These are phyloP conservation scores for Dorcus parallelipipedus DNA, from an alignment of 2,888 invertebrate genomes.

Conservation along the genomic window DNA sequence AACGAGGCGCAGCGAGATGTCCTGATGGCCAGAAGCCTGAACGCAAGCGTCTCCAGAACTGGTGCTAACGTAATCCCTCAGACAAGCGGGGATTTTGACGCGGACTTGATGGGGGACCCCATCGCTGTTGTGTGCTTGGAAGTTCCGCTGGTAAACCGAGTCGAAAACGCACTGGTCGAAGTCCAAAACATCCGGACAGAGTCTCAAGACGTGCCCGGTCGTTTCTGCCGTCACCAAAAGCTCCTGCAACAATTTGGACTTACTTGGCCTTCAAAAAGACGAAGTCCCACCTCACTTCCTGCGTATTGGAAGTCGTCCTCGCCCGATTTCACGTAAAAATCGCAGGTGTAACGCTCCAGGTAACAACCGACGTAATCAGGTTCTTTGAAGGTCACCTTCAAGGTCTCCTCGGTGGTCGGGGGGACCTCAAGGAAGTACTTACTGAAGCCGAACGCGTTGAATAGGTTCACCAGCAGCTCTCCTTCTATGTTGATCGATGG, in stretches of 20 bases:
- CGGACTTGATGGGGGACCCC: slow-evolving; percentile 19
- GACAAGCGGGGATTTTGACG: slow-evolving; percentile 25
- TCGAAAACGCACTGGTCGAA: slow-evolving; percentile 29
- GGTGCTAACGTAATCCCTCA: slow-evolving; percentile 25
- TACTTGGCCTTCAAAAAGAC: background rate
- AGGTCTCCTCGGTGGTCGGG: slow-evolving; percentile 11
- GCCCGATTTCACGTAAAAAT: background rate
- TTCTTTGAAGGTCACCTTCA: slow-evolving; percentile 26
- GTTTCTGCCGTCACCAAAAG: slow-evolving; percentile 22
- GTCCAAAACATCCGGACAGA: slow-evolving; percentile 26
- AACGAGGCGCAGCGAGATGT: slow-evolving; percentile 24
- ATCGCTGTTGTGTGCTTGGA: slow-evolving; percentile 24
- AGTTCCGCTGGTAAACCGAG: slow-evolving; percentile 29
- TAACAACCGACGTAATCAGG: slow-evolving; percentile 25
- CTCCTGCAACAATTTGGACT: slow-evolving; percentile 17
- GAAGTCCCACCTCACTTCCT: slow-evolving; percentile 15
- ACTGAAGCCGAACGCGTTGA: slow-evolving; percentile 26
- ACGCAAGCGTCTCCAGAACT: slow-evolving; percentile 17
- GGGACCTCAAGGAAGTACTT: slow-evolving; percentile 21
- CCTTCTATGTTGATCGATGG: slow-evolving; percentile 13
- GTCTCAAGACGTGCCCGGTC: slow-evolving; percentile 27
- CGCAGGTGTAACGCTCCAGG: slow-evolving; percentile 6
- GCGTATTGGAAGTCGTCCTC: slow-evolving; percentile 9
- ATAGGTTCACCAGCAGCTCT: slow-evolving; percentile 20
- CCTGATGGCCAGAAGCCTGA: slow-evolving; percentile 1